These are phyloP conservation scores for Barnardius zonarius DNA, from an alignment of 2,113 vertebrate genomes.

Conservation along the genomic window DNA sequence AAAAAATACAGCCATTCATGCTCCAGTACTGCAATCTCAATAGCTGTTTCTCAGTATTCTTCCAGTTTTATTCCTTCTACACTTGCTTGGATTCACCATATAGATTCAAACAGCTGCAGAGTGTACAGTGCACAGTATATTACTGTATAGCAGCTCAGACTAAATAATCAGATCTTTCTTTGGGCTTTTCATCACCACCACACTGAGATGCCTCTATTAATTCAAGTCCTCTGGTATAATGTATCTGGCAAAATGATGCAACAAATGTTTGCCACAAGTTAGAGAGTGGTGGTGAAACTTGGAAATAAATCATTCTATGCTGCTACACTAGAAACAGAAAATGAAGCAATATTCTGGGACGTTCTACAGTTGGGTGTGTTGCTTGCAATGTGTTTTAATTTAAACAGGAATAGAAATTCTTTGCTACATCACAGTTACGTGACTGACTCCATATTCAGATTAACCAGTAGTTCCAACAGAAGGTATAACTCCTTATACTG, in stretches of 20 bases:
- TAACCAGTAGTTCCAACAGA: not conserved
- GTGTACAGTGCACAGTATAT: not conserved
- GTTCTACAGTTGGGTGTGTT: not conserved
- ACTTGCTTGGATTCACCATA: not conserved
- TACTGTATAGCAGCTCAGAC: not conserved
- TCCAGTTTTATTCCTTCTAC: not conserved
- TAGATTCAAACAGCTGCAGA: slow-evolving; percentile 5
- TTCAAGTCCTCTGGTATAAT: not conserved
- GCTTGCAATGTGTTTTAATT: slow-evolving; percentile 3
- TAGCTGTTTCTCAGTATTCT: not conserved
- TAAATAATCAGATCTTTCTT: slow-evolving; percentile 1
- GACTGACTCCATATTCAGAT: not conserved
- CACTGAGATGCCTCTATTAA: not conserved
- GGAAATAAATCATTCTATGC: not conserved
- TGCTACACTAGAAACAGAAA: not conserved
- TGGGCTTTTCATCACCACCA: not conserved
- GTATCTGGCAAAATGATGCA: not conserved
- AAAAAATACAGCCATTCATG: not conserved
- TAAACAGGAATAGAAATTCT: not conserved
- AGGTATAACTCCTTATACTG: not conserved
- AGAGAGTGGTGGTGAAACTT: not conserved
- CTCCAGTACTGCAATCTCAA: not conserved
- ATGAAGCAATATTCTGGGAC: not conserved
- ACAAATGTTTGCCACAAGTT: slow-evolving; percentile 8
- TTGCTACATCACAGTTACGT: not conserved